Evolutionary conservation across 2,888 invertebrate genomes (phyloP).

Genomic region (Cistogaster globosa): DNA sequence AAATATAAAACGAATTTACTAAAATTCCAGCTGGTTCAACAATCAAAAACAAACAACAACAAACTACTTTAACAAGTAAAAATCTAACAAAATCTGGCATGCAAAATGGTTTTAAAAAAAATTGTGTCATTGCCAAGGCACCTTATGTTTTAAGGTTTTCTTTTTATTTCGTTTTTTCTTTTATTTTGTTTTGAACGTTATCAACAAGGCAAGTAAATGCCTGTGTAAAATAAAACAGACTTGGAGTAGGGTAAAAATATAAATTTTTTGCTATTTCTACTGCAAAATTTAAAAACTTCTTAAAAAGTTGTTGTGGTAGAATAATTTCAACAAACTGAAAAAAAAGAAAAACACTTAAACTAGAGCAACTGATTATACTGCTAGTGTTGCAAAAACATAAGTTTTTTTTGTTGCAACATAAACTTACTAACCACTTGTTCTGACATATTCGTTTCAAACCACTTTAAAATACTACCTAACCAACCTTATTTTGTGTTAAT

Average conservation of each 20-base stretch:
- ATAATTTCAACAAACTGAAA: conserved; percentile 1
- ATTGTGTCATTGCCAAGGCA: conserved; percentile 61
- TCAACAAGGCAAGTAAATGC: conserved; percentile 39
- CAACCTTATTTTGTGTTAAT: conserved; percentile 38
- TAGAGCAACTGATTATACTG: conserved; percentile 19
- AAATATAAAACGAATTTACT: conserved; percentile 16
- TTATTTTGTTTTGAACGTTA: conserved; percentile 8
- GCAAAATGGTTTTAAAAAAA: conserved; percentile 7
- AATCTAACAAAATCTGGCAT: neutral
- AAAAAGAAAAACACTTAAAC: neutral
- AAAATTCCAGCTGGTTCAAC: conserved; percentile 22
- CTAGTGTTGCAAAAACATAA: conserved; percentile 16
- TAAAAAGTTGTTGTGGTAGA: neutral
- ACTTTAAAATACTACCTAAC: conserved; percentile 38
- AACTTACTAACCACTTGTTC: conserved; percentile 1
- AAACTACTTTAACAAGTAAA: neutral
- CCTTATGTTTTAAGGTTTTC: conserved; percentile 37
- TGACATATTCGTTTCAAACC: conserved; percentile 32
- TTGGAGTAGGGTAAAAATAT: neutral
- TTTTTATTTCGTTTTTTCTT: neutral
- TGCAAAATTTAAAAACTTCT: neutral
- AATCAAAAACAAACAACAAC: neutral
- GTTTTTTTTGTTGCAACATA: neutral
- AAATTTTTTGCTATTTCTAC: neutral
- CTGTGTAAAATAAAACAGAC: neutral